Evolutionary conservation across 2,113 vertebrate species (phyloP).

Genomic region (Hipposideros armiger): DNA sequence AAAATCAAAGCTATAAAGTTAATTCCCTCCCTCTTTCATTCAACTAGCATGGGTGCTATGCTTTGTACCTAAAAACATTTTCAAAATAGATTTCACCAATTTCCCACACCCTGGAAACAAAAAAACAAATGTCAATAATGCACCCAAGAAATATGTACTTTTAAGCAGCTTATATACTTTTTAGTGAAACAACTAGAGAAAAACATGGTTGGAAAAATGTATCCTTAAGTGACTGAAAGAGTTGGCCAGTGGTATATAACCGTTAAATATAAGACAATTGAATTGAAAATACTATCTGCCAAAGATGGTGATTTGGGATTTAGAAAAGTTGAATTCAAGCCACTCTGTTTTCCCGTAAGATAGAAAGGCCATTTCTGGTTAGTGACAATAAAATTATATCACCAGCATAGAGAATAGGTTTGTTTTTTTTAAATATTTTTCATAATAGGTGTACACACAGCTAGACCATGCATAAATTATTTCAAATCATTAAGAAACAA

Average conservation of each 20-base stretch:
- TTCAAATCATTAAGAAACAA: constrained; percentile 69
- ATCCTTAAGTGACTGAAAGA: constrained; percentile 28
- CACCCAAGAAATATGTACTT: neutral
- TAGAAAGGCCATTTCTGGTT: constrained; percentile 48
- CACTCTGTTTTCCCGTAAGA: constrained; percentile 65
- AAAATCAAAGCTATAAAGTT: constrained; percentile 10
- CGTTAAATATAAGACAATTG: constrained; percentile 63
- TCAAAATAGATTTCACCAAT: constrained; percentile 30
- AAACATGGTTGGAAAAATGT: constrained; percentile 10
- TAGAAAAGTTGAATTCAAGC: constrained; percentile 64
- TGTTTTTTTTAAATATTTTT: constrained; percentile 69
- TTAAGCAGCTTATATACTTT: neutral
- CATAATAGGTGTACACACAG: constrained; percentile 34
- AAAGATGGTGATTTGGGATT: constrained; percentile 58
- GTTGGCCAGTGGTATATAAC: neutral
- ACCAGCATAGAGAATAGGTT: constrained; percentile 42
- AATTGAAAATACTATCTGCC: constrained; percentile 54
- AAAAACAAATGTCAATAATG: constrained; percentile 44
- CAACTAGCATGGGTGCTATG: neutral
- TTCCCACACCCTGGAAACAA: constrained; percentile 8
- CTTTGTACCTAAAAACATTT: neutral
- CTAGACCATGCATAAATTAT: constrained; percentile 51
- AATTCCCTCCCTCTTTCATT: neutral
- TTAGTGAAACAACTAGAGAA: constrained; percentile 16
- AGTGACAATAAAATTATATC: constrained; percentile 74